Conservation (phyloP, 2,888 invertebrate species). For the Drosophila bunnanda region DNA sequence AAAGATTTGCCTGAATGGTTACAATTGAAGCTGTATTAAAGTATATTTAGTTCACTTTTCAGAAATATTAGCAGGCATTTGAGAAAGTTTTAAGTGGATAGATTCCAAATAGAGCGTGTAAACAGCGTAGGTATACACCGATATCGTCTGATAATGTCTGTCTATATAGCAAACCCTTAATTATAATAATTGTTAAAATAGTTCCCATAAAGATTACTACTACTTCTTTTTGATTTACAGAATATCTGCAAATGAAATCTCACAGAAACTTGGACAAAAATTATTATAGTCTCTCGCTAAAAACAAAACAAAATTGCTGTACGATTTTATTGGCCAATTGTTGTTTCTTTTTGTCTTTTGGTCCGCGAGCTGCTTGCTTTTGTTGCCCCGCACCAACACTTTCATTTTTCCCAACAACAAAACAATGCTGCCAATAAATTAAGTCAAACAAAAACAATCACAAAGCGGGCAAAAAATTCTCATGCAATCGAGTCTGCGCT, state of each 20-base stretch:
- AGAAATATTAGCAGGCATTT: not conserved
- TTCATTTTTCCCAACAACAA: slow-evolving; percentile 73
- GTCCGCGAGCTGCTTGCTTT: not conserved
- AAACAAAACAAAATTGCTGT: slow-evolving; percentile 49
- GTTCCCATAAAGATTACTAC: not conserved
- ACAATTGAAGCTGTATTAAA: not conserved
- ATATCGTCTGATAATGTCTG: not conserved
- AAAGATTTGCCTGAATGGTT: not conserved
- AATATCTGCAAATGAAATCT: slow-evolving; percentile 1
- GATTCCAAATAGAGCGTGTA: slow-evolving; percentile 84
- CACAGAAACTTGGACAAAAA: slow-evolving; percentile 24
- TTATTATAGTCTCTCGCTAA: slow-evolving; percentile 27
- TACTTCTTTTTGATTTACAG: not conserved
- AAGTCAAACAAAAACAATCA: slow-evolving; percentile 56
- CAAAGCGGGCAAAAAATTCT: slow-evolving; percentile 58
- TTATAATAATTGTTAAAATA: not conserved
- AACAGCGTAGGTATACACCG: not conserved
- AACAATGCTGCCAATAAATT: slow-evolving; percentile 73
- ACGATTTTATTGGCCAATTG: slow-evolving; percentile 69
- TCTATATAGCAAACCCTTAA: not conserved
- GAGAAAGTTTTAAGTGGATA: slow-evolving; percentile 2
- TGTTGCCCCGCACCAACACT: slow-evolving; percentile 49
- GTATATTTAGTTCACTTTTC: not conserved
- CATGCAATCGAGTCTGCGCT: slow-evolving; percentile 72
- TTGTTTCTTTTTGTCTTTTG: slow-evolving; percentile 49